Evolutionary conservation across 2,888 invertebrate genomes (phyloP).

Genomic region (Paralinhomoeus sp.): DNA sequence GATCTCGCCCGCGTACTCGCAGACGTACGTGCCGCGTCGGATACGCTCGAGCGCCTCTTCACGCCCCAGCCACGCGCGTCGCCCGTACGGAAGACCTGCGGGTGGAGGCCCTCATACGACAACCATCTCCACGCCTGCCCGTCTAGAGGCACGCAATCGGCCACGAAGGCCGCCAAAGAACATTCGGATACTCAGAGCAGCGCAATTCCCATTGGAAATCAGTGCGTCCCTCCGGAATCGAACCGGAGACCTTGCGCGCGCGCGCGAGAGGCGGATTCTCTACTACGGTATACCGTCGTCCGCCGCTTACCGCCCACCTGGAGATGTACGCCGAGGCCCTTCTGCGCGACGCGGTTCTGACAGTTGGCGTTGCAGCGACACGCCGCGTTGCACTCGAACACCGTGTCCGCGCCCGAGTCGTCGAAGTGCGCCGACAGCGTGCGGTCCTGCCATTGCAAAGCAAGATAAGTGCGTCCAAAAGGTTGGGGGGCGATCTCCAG

Average conservation of each 20-base stretch:
- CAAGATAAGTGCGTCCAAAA: too few relatives aligned
- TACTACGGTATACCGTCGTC: too few relatives aligned
- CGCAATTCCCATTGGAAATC: too few relatives aligned
- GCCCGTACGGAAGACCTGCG: constrained; percentile 45
- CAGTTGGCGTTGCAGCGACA: constrained; percentile 65
- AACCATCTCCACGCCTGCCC: constrained; percentile 36
- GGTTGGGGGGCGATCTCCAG: too few relatives aligned
- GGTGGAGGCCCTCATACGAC: constrained; percentile 30
- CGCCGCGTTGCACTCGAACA: constrained; percentile 72
- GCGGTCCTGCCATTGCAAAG: not conserved
- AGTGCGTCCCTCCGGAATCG: too few relatives aligned
- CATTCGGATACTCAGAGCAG: too few relatives aligned
- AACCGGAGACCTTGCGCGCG: too few relatives aligned
- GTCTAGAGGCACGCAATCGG: constrained; percentile 64
- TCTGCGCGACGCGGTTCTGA: constrained; percentile 58
- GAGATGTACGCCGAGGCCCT: constrained; percentile 45
- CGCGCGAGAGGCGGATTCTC: too few relatives aligned
- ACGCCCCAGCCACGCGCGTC: constrained; percentile 60
- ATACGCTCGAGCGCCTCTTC: constrained; percentile 44
- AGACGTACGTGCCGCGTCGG: constrained; percentile 52
- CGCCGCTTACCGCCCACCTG: too few relatives aligned
- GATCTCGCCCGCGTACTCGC: constrained; percentile 71
- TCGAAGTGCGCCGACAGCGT: not conserved
- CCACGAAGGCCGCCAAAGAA: too few relatives aligned
- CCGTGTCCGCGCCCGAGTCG: constrained; percentile 52